Evolutionary conservation across 2,797 vertebrate species (phyloP).

Genomic region (Aulostomus chinensis): DNA sequence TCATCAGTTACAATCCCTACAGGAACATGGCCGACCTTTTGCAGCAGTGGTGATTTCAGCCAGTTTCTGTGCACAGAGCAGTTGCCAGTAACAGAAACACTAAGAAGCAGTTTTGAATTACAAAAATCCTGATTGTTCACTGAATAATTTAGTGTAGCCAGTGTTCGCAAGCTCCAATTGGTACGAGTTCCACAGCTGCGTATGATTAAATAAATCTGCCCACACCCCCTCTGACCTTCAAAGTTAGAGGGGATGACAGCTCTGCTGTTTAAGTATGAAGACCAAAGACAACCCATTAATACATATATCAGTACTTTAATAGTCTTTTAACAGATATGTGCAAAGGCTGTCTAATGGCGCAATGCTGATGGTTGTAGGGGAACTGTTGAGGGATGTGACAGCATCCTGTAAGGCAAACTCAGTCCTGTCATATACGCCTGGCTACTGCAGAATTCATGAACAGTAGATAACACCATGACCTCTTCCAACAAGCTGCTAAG

Average conservation of each 20-base stretch:
- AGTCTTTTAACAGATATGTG: too few species aligned
- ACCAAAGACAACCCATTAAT: too few species aligned
- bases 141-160: slow-evolving; percentile 27
- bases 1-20: slow-evolving; percentile 67
- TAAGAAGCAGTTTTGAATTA: slow-evolving; percentile 58
- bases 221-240: slow-evolving; percentile 7
- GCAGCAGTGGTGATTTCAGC: slow-evolving; percentile 42
- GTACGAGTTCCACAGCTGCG: slow-evolving; percentile 21
- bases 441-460: slow-evolving; percentile 16
- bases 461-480: slow-evolving; percentile 55
- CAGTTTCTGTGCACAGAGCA: slow-evolving; percentile 42
- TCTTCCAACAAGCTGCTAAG: slow-evolving; percentile 50
- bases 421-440: not conserved
- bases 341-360: slow-evolving; percentile 52
- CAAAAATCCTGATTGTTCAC: slow-evolving; percentile 42
- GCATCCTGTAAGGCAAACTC: slow-evolving; percentile 48
- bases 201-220: slow-evolving; percentile 18
- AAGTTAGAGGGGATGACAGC: slow-evolving; percentile 11
- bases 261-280: too few species aligned
- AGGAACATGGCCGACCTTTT: slow-evolving; percentile 42
- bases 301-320: too few species aligned
- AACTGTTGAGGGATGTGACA: slow-evolving; percentile 1
- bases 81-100: slow-evolving; percentile 37
- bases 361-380: slow-evolving; percentile 22
- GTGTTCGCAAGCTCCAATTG: slow-evolving; percentile 21